phyloP scores from a whole-genome alignment of 2,113 vertebrate species.

The Serilophus lunatus region DNA sequence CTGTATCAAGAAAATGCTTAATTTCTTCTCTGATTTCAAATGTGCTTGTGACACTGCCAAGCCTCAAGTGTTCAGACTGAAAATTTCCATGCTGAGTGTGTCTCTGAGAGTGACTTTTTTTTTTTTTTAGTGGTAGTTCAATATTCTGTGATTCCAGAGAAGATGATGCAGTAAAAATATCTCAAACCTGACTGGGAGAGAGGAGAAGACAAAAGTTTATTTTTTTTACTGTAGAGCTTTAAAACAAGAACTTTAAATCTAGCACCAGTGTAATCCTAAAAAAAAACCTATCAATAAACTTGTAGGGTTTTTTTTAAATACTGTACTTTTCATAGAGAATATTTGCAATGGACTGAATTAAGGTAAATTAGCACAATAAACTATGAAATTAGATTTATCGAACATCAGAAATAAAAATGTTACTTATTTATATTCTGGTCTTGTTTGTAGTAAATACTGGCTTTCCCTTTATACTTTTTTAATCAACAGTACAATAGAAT shows the following conservation, averaged over 20 bases:
- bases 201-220: neutral
- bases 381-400: neutral
- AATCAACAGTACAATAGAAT: neutral
- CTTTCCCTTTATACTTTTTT: neutral
- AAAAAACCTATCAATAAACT: neutral
- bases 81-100: neutral
- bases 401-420: neutral
- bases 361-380: neutral
- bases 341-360: neutral
- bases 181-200: neutral
- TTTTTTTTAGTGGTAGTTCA: neutral
- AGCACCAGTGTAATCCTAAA: neutral
- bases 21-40: constrained; percentile 10
- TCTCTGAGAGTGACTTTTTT: neutral
- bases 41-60: neutral
- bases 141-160: neutral
- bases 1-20: neutral
- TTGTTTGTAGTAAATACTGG: neutral
- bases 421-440: neutral
- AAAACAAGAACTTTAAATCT: neutral
- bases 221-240: neutral
- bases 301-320: neutral
- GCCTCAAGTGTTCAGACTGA: neutral
- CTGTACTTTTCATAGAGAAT: neutral
- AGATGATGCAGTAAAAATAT: neutral